Evolutionary conservation across 2,113 vertebrate species (phyloP).

Genomic region (Lampris incognitus): DNA sequence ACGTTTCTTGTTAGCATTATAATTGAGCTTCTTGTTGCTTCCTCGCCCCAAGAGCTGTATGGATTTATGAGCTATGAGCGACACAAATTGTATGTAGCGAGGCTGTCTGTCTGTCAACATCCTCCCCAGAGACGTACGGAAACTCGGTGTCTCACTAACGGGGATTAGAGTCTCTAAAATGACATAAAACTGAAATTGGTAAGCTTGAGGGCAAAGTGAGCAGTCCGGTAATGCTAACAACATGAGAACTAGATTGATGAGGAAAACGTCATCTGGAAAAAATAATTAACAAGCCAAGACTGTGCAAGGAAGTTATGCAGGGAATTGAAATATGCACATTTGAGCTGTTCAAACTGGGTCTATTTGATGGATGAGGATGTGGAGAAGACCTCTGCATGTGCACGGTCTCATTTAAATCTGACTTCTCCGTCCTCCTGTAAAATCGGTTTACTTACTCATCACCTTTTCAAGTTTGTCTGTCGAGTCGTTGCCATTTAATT

Average conservation of each 20-base stretch:
- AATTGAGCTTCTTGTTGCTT: slow-evolving; percentile 61
- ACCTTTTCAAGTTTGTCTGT: too few species aligned
- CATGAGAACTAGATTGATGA: background rate
- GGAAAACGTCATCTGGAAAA: slow-evolving; percentile 24
- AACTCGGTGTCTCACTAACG: slow-evolving; percentile 49
- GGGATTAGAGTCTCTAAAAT: slow-evolving; percentile 30
- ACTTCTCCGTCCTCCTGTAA: too few species aligned
- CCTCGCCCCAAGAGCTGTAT: slow-evolving; percentile 44
- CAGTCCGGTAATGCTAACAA: slow-evolving; percentile 37
- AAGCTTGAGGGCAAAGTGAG: slow-evolving; percentile 42
- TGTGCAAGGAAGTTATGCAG: too few species aligned
- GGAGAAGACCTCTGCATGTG: too few species aligned
- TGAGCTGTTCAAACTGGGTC: too few species aligned
- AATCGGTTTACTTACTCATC: too few species aligned
- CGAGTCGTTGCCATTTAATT: too few species aligned
- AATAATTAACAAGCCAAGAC: too few species aligned
- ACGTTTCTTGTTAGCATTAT: slow-evolving; percentile 59
- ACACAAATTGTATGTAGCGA: slow-evolving; percentile 57
- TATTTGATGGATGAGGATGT: too few species aligned
- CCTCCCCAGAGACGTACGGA: slow-evolving; percentile 25
- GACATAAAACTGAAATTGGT: slow-evolving; percentile 41
- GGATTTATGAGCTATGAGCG: slow-evolving; percentile 72
- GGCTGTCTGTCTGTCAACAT: slow-evolving; percentile 52
- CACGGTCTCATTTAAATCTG: too few species aligned
- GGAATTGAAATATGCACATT: too few species aligned